phyloP scores from a whole-genome alignment of 2,113 vertebrate genomes.

The Heterocephalus glaber region DNA sequence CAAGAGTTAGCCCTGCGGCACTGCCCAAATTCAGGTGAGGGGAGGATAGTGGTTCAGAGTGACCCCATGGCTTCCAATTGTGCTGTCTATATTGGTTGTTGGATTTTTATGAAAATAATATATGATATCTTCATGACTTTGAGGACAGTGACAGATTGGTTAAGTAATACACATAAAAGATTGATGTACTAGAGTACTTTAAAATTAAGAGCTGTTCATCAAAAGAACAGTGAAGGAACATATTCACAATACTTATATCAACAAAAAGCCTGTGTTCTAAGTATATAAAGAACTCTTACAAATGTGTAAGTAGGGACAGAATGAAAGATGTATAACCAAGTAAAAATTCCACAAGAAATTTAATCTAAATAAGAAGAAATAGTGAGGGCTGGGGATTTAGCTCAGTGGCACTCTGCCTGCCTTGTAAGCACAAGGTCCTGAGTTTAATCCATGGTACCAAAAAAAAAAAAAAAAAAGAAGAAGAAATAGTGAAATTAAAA shows the following conservation, averaged over 20 bases:
- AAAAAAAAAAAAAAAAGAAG: too few relatives aligned
- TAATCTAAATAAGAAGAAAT: slow-evolving; percentile 1
- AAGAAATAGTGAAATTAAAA: neutral
- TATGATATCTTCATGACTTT: neutral
- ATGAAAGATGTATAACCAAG: neutral
- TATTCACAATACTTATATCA: neutral
- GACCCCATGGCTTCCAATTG: neutral
- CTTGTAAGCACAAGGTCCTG: too few relatives aligned
- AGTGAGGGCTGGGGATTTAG: too few relatives aligned
- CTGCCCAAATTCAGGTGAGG: neutral
- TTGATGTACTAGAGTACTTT: neutral
- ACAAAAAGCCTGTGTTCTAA: neutral
- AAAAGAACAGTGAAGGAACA: neutral
- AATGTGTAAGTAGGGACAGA: neutral
- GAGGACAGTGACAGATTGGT: slow-evolving; percentile 1
- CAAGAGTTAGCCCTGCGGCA: neutral
- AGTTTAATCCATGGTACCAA: too few relatives aligned
- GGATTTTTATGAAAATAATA: neutral
- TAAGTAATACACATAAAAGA: neutral
- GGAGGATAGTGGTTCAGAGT: neutral
- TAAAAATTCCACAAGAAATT: neutral
- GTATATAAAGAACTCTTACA: neutral
- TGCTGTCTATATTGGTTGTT: neutral
- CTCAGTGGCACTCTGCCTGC: too few relatives aligned
- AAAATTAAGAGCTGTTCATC: neutral